Evolutionary conservation across 2,113 vertebrate genomes (phyloP).

Genomic region (Erythrocercus mccallii): DNA sequence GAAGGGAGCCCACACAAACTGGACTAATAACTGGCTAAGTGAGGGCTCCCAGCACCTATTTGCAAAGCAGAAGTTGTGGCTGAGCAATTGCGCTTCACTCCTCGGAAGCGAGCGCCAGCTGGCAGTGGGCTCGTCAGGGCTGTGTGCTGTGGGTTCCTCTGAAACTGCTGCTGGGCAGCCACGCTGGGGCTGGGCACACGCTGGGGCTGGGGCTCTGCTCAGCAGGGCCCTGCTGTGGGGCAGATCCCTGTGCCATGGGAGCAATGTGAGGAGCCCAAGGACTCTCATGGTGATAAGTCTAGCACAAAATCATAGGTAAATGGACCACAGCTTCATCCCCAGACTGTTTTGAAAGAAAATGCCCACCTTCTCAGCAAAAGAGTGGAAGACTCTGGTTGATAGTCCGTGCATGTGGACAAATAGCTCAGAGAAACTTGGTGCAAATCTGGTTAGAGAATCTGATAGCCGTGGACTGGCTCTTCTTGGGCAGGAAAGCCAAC

Average conservation of each 20-base stretch:
- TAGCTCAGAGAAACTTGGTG: background rate
- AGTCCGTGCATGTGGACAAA: background rate
- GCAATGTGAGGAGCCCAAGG: background rate
- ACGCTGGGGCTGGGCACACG: rapidly evolving
- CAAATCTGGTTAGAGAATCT: background rate
- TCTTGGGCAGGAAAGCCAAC: background rate
- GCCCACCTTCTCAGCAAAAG: background rate
- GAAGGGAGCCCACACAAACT: background rate
- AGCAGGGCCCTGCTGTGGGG: background rate
- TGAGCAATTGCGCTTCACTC: background rate
- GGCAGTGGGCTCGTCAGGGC: background rate
- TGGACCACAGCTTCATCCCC: background rate
- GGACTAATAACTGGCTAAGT: background rate
- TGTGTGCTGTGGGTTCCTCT: background rate
- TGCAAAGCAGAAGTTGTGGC: background rate
- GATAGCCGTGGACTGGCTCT: background rate
- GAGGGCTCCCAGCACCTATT: background rate
- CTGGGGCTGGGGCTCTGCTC: background rate
- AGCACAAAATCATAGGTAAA: background rate
- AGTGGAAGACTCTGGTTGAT: background rate
- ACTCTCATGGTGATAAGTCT: background rate
- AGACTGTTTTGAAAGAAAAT: background rate
- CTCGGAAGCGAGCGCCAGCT: background rate
- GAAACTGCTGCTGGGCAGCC: background rate
- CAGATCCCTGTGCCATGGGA: background rate